Percentiles rank a stretch among this genome's conserved stretches.
phyloP scores from a whole-genome alignment of 2,113 vertebrate species.

The Hippocampus guttulatus region DNA sequence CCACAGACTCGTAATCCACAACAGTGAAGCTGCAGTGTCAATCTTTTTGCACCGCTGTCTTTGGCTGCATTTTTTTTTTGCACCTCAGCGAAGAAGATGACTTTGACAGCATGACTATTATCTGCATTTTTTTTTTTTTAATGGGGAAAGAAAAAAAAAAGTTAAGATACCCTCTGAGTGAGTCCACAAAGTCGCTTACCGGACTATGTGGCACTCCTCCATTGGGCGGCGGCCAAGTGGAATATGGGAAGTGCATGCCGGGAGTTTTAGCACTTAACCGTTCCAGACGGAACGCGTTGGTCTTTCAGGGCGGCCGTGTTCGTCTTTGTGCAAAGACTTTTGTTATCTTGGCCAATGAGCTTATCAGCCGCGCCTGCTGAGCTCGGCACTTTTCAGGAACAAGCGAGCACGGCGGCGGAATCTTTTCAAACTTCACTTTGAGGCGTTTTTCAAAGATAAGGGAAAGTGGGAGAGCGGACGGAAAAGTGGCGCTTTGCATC shows the following conservation, averaged over 20 bases:
- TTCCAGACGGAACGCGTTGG: not conserved
- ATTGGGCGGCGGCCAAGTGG: conserved; percentile 5
- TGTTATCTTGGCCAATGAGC: conserved; percentile 41
- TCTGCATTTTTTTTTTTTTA: conserved; percentile 20
- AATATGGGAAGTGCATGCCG: not conserved
- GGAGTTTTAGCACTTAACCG: not conserved
- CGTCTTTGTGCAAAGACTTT: conserved; percentile 41
- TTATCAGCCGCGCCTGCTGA: conserved; percentile 54
- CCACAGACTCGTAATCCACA: conserved; percentile 27
- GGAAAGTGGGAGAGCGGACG: not conserved
- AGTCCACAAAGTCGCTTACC: conserved; percentile 32
- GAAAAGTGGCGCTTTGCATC: not conserved
- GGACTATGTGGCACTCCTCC: conserved; percentile 14
- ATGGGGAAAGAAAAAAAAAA: conserved; percentile 10
- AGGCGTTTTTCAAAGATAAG: conserved; percentile 15
- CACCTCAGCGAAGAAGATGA: conserved; percentile 56
- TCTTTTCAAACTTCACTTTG: conserved; percentile 46
- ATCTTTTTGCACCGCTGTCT: conserved; percentile 23
- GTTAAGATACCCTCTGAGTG: conserved; percentile 32
- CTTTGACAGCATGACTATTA: conserved; percentile 48
- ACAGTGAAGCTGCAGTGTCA: conserved; percentile 12
- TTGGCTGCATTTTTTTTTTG: conserved; percentile 24
- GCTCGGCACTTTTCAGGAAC: conserved; percentile 43
- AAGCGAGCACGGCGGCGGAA: conserved; percentile 39
- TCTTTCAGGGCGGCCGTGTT: conserved; percentile 3